A percentile compares a stretch with the other conserved stretches of the same genome.
Evolutionary conservation across 2,888 invertebrate species (phyloP).

Genomic region (Leuctra nigra): DNA sequence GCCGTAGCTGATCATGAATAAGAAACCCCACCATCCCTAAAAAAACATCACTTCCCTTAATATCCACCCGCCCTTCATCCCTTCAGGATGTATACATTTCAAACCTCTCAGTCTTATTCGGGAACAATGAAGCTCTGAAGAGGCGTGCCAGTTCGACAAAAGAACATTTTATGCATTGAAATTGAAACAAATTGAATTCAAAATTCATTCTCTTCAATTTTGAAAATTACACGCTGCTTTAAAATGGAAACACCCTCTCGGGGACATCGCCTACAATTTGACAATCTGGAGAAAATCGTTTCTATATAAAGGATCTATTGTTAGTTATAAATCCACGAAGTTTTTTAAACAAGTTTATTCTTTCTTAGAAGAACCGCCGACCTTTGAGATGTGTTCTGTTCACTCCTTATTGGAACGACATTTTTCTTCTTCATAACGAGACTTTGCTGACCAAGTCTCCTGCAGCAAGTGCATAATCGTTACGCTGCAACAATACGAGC

Average conservation of each 20-base stretch:
- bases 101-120: not conserved
- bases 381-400: too few relatives aligned
- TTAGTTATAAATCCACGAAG: too few relatives aligned
- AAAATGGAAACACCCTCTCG: not conserved
- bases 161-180: not conserved
- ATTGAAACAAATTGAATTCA: not conserved
- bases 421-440: too few relatives aligned
- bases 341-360: too few relatives aligned
- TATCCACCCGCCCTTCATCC: constrained; percentile 1
- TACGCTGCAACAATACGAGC: too few relatives aligned
- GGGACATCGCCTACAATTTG: not conserved
- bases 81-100: not conserved
- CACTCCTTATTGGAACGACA: too few relatives aligned
- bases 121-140: not conserved
- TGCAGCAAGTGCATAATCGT: too few relatives aligned
- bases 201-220: not conserved
- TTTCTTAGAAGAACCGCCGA: too few relatives aligned
- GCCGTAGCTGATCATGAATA: constrained; percentile 2
- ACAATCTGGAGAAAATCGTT: too few relatives aligned
- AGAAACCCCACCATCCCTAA: constrained; percentile 4
- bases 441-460: too few relatives aligned
- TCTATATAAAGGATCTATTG: too few relatives aligned
- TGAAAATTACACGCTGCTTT: not conserved
- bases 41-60: not conserved
- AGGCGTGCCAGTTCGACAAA: not conserved